These are phyloP conservation scores for Eudyptes chrysolophus DNA, from an alignment of 2,113 vertebrate species.

Conservation along the genomic window DNA sequence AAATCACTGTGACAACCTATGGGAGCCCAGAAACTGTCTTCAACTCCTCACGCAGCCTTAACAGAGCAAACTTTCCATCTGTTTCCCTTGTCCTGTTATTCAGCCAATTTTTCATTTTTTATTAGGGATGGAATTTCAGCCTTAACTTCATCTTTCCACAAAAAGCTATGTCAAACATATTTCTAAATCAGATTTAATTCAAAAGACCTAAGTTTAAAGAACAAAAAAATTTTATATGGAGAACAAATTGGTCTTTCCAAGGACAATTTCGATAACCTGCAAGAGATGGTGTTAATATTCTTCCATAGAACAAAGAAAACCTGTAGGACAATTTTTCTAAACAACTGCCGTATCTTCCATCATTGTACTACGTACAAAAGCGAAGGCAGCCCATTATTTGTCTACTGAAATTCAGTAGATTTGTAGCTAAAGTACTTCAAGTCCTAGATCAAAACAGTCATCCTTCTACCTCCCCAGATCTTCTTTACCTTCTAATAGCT, in stretches of 20 bases:
- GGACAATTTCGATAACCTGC: neutral
- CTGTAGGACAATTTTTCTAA: neutral
- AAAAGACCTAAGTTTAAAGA: neutral
- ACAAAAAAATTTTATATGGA: neutral
- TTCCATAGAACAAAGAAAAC: neutral
- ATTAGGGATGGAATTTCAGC: neutral
- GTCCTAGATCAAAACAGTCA: neutral
- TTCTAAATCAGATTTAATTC: neutral
- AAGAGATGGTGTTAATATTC: neutral
- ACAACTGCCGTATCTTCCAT: neutral
- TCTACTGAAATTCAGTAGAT: neutral
- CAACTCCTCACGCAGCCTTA: neutral
- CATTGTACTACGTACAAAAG: neutral
- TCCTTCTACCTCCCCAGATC: neutral
- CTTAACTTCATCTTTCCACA: neutral
- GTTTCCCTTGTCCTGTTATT: neutral
- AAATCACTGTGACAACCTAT: neutral
- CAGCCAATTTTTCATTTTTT: neutral
- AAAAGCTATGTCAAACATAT: neutral
- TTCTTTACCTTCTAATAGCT: neutral
- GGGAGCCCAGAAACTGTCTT: neutral
- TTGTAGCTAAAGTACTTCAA: neutral
- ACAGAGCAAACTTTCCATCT: neutral
- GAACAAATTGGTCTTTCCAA: neutral
- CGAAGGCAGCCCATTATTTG: neutral